Evolutionary conservation across 2,797 vertebrate species (phyloP).

Genomic region (Serranus cabrilla): DNA sequence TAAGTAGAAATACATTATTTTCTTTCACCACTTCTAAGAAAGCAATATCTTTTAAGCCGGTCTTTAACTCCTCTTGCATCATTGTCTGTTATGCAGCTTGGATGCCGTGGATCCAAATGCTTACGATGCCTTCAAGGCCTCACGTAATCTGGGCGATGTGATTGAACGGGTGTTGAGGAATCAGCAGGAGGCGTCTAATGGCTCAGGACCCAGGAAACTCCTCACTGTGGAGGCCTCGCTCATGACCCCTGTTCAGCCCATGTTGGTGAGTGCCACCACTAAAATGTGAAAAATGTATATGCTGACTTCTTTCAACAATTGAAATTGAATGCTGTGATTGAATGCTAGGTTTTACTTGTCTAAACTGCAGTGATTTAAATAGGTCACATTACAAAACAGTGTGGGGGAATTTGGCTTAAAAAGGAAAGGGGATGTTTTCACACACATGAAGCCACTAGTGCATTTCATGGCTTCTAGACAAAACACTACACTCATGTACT

Average conservation of each 20-base stretch:
- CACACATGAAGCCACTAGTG: neutral
- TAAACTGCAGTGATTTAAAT: neutral
- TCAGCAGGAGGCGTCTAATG: slow-evolving; percentile 89
- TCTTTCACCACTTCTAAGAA: neutral
- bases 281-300: neutral
- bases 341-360: neutral
- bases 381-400: neutral
- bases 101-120: slow-evolving; percentile 98
- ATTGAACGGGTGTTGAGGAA: slow-evolving; percentile 94
- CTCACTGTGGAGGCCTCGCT: slow-evolving; percentile 93
- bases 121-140: slow-evolving; percentile 98
- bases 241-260: slow-evolving; percentile 98
- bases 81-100: slow-evolving; percentile 79
- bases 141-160: slow-evolving; percentile 95
- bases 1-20: slow-evolving; percentile 78
- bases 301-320: neutral
- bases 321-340: too few species aligned
- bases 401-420: neutral
- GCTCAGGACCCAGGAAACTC: slow-evolving; percentile 88
- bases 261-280: slow-evolving; percentile 88
- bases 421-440: neutral
- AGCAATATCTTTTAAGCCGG: neutral
- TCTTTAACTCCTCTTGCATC: neutral
- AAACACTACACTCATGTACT: neutral
- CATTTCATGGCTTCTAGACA: neutral